Percentiles rank a stretch among this genome's conserved stretches.
These are phyloP conservation scores for human DNA, from an alignment of 2,113 vertebrate genomes.

Conservation along the genomic window DNA sequence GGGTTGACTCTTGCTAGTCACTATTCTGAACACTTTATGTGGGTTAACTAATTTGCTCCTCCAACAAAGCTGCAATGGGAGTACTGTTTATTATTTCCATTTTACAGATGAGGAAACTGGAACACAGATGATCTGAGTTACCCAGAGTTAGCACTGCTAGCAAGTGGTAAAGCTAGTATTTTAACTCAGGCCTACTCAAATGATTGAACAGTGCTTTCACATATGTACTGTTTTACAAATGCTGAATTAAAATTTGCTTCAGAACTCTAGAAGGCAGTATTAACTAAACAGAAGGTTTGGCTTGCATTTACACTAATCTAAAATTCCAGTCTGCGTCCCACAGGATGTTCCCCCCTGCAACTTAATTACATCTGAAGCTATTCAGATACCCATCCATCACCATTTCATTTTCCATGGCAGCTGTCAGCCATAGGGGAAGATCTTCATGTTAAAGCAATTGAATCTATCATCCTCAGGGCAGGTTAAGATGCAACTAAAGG, in stretches of 20 bases:
- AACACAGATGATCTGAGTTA: neutral
- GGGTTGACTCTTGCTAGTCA: neutral
- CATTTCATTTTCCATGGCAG: constrained; percentile 38
- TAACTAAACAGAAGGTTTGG: constrained; percentile 34
- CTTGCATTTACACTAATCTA: constrained; percentile 1
- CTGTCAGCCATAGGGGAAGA: constrained; percentile 24
- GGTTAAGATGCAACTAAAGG: neutral
- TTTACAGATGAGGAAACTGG: neutral
- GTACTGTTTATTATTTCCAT: neutral
- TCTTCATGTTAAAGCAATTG: constrained; percentile 43
- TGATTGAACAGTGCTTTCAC: neutral
- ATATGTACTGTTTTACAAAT: neutral
- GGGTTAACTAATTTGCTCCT: neutral
- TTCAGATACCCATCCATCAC: constrained; percentile 32
- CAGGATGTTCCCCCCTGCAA: constrained; percentile 2
- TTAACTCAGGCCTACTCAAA: neutral
- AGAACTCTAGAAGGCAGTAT: neutral
- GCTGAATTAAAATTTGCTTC: constrained; percentile 7
- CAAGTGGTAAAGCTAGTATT: neutral
- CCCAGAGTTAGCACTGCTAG: neutral
- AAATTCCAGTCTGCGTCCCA: constrained; percentile 14
- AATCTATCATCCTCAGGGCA: constrained; percentile 8
- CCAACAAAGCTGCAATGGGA: neutral
- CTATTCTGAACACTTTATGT: neutral
- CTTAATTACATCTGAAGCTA: constrained; percentile 47